Percentiles rank a stretch among this genome's conserved stretches.
Evolutionary conservation across 92 coral and sea anemone genomes (phyloP).

Genomic region (Phenganax stokvisi): DNA sequence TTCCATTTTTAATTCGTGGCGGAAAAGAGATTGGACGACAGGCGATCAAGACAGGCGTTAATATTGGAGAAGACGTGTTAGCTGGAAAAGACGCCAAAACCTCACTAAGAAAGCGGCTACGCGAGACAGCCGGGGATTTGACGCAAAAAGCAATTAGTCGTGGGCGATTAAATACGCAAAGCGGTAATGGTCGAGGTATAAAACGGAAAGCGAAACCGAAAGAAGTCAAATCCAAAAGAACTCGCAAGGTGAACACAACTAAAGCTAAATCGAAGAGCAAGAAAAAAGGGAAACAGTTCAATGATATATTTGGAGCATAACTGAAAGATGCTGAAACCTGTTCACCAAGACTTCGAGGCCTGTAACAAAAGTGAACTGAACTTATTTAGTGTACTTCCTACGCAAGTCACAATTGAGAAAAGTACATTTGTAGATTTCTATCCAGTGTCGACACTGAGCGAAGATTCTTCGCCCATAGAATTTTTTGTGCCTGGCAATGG

Average conservation of each 20-base stretch:
- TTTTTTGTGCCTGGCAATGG: conserved; percentile 45
- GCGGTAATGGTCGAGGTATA: not conserved
- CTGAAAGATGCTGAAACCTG: too few species aligned
- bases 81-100: conserved; percentile 5
- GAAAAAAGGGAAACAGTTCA: not conserved
- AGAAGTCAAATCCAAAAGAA: not conserved
- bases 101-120: not conserved
- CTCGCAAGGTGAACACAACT: conserved; percentile 14
- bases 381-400: conserved; percentile 45
- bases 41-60: conserved; percentile 2
- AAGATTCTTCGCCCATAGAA: conserved; percentile 43
- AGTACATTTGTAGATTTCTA: too few species aligned
- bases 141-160: not conserved
- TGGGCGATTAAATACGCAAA: not conserved
- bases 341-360: conserved; percentile 45
- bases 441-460: conserved; percentile 38
- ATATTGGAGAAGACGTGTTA: not conserved
- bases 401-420: conserved; percentile 44
- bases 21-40: conserved; percentile 13
- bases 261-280: not conserved
- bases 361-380: conserved; percentile 48
- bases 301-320: conserved; percentile 14
- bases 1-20: conserved; percentile 4
- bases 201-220: not conserved
- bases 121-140: not conserved